These are phyloP conservation scores for Plusia festucae DNA, from an alignment of 2,888 invertebrate species.

Conservation along the genomic window DNA sequence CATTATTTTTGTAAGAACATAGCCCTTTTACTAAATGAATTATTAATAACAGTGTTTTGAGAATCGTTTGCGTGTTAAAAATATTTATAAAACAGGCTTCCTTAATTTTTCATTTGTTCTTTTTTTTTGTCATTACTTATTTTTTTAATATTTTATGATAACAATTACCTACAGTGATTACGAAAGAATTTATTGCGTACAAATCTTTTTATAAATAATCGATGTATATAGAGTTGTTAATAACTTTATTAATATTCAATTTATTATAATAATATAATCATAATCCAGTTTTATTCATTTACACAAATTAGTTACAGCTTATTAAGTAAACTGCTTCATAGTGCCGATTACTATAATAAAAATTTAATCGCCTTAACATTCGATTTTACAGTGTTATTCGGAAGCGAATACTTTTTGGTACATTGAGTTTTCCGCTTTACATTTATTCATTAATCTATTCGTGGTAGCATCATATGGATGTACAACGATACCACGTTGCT, in stretches of 20 bases:
- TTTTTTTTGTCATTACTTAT: too few relatives aligned
- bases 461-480: constrained; percentile 1
- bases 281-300: constrained; percentile 49
- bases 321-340: constrained; percentile 30
- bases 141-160: too few relatives aligned
- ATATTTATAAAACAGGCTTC: too few relatives aligned
- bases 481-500: constrained; percentile 15
- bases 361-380: constrained; percentile 20
- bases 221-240: too few relatives aligned
- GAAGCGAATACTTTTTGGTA: constrained; percentile 21
- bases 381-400: constrained; percentile 27
- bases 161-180: too few relatives aligned
- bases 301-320: constrained; percentile 32
- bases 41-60: too few relatives aligned
- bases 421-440: constrained; percentile 31
- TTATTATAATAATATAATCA: constrained; percentile 17
- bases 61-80: too few relatives aligned
- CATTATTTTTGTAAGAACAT: background rate
- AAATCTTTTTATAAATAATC: too few relatives aligned
- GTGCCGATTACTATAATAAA: constrained; percentile 25
- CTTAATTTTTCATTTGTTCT: too few relatives aligned
- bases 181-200: background rate
- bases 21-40: too few relatives aligned
- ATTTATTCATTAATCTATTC: constrained; percentile 25
- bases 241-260: constrained; percentile 23